Conservation (phyloP, 2,797 vertebrate species). For the Pseudochromis fuscus region DNA sequence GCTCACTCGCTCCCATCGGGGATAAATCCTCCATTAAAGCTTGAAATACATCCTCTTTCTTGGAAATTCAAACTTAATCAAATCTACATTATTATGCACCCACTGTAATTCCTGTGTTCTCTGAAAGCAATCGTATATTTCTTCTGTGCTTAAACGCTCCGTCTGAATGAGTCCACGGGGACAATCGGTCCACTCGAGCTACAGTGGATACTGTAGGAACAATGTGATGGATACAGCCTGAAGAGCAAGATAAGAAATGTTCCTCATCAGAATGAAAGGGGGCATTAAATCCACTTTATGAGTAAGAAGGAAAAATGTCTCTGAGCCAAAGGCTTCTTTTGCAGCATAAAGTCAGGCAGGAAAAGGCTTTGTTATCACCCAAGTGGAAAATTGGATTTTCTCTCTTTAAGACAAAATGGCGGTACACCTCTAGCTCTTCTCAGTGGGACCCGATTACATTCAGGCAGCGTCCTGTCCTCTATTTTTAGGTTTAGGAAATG, state of each 20-base stretch:
- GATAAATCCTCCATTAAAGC: background rate
- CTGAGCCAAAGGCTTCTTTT: conserved; percentile 29
- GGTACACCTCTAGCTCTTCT: conserved; percentile 49
- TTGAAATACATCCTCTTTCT: conserved; percentile 2
- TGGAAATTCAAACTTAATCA: background rate
- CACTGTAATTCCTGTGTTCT: conserved; percentile 5
- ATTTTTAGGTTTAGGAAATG: conserved; percentile 60
- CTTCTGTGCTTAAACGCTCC: background rate
- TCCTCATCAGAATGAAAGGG: conserved; percentile 26
- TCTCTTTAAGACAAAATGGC: conserved; percentile 69
- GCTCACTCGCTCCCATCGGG: background rate
- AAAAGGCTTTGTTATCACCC: conserved; percentile 67
- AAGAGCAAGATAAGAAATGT: conserved; percentile 42
- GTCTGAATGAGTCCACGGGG: conserved; percentile 9
- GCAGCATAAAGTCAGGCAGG: conserved; percentile 61
- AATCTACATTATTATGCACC: background rate
- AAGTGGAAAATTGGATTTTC: conserved; percentile 81
- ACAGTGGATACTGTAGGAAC: conserved; percentile 18
- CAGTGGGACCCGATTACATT: conserved; percentile 60
- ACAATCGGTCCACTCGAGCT: conserved; percentile 9
- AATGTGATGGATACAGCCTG: conserved; percentile 19
- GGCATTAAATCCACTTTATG: conserved; percentile 43
- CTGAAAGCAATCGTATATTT: conserved; percentile 4
- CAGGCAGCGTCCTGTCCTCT: conserved; percentile 37
- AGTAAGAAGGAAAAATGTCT: conserved; percentile 39